Base-by-base conservation (phyloP, 1,140 invertebrate genomes). In the Panagrolaimus sp. region DNA sequence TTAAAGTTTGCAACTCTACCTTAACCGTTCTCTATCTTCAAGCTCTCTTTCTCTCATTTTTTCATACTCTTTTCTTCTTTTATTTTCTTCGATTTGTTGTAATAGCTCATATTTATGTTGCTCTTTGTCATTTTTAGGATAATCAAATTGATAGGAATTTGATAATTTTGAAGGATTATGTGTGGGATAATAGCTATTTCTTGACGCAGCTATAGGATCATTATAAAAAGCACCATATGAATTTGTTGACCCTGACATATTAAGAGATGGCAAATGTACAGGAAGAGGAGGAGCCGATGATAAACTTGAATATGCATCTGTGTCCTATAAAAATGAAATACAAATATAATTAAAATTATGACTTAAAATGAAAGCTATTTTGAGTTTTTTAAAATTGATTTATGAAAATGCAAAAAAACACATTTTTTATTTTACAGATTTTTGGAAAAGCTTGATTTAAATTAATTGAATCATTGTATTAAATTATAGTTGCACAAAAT, bases 61-160 rank as follows among this genome's bases (percentile, higher is more conserved):
- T 47, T 81, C 78, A 46, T 77, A 46, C 1, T 51, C 47, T 43
- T 75, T 72, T 27, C 78, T 31, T 46, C 69, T 46, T 43, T 69
- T 65, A 42, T 78, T 78, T 16, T 81, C 76, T 53, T 78, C 78
- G 62, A 78, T 78, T 68, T 78, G 76, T 25, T 63, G 43, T 31
- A 78, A 51, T 16, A 78, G 65, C 38, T 78, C 76, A 9, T 67
- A 8, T 27, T 69, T 67, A 46, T 78, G 76, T 20, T 68, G 70
- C 68, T 78, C 76, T 53, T 75, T 78, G 13, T 77, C 74, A 20
- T 25, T 74, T 67, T 16, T 31, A 11, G 11, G 63, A 48, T 44
- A 14, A 48, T 16, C 16, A 23, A 13, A 43, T 31, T 16, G 27
- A n/a, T 31, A 44, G 62, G 14, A 53, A 69, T 31, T 65, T 42